Base-by-base conservation (phyloP, 2,797 vertebrate species). In the Diplodus puntazzo region DNA sequence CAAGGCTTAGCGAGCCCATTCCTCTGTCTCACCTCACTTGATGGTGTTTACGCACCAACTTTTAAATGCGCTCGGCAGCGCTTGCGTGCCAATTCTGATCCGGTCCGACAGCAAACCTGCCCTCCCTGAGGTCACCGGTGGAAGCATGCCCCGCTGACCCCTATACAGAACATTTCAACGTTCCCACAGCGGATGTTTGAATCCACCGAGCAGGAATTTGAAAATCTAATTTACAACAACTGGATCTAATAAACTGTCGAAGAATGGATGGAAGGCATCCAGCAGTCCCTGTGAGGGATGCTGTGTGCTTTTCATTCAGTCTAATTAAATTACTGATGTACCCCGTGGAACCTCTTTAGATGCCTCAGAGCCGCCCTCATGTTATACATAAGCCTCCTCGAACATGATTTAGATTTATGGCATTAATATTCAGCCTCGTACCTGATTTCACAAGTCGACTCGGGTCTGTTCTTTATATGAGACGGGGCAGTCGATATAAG, bases 211-310 rank as follows among this genome's bases (percentile, higher is more conserved):
- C 34, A 84, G 76, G 79, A 85, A 79, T 80, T 83, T 79, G 13
- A 57, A 77, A 88, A 88, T 84, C 74, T 68, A 88, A 91, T 92
- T 89, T 83, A 62, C 79, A 87, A 77, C 87, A 85, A 84, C 74
- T 84, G 79, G 77, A 87, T 92, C 77, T 84, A 92, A 91, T 92
- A 80, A 89, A 88, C 65, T 63, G 60, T 54, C 65, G 70, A 87
- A 82, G 77, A 88, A 82, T 82, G 61, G 79, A 82, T 89, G 90
- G 85, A 87, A 84, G 66, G 69, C 67, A 64, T 89, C 92, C 88
- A 90, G 53, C 46, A 55, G 77, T 65, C 85, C 79, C 85, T 52
- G 59, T 63, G 86, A 88, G 87, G 69, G 70, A 79, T 62, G 60
- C 61, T 57, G 84, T 74, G 49, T 66, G 88, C 73, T 77, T 86